phyloP scores from a whole-genome alignment of 2,797 vertebrate genomes.

The Pagetopsis macropterus region DNA sequence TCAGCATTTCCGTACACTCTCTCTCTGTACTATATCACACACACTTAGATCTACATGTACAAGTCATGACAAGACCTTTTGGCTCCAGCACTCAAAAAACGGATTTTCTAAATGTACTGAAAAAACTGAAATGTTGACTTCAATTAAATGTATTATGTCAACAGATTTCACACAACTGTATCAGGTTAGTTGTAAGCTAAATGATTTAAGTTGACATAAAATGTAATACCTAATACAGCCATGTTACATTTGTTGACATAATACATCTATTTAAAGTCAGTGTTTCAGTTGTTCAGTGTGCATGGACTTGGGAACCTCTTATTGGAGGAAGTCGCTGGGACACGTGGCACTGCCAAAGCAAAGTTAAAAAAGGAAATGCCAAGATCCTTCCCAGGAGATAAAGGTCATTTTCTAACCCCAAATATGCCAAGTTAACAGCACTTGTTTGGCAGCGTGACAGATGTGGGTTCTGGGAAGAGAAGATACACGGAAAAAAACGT shows the following conservation, averaged over 20 bases:
- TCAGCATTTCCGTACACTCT: neutral
- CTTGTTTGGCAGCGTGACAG: constrained; percentile 13
- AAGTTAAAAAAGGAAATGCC: constrained; percentile 63
- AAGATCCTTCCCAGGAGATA: constrained; percentile 56
- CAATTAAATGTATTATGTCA: no score
- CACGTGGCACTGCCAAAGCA: constrained; percentile 16
- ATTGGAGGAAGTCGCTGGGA: constrained; percentile 20
- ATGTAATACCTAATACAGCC: no score
- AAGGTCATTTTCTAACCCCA: constrained; percentile 31
- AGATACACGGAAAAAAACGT: neutral
- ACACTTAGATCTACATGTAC: neutral
- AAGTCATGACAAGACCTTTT: neutral
- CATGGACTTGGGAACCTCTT: constrained; percentile 13
- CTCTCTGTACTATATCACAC: constrained; percentile 6
- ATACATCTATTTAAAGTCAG: no score
- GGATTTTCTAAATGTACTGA: constrained; percentile 9
- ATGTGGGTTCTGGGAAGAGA: constrained; percentile 24
- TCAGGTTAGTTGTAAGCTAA: no score
- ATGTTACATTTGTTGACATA: no score
- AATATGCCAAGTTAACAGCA: constrained; percentile 37
- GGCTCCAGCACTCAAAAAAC: neutral
- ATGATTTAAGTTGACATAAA: no score
- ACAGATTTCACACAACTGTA: no score
- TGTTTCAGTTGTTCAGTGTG: no score
- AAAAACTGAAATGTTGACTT: no score